Conservation (phyloP, 2,888 invertebrate species). For the Cephus runcator region DNA sequence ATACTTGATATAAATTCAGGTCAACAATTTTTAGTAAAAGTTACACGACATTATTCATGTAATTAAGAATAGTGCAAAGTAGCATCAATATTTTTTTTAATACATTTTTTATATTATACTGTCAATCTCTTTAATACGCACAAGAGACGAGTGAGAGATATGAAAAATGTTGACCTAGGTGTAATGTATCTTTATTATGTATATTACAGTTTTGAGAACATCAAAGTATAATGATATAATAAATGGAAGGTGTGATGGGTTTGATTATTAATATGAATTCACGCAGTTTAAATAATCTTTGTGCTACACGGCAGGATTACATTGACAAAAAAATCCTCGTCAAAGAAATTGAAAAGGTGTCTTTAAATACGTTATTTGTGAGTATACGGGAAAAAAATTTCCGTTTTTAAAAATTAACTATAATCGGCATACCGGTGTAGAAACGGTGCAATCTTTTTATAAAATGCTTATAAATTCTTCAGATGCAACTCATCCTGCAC, state of each 20-base stretch:
- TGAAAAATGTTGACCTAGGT: not conserved
- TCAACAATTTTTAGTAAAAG: not conserved
- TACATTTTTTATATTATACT: not conserved
- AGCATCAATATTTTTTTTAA: not conserved
- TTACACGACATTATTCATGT: not conserved
- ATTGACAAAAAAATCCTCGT: not conserved
- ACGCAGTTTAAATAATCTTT: not conserved
- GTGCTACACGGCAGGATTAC: not conserved
- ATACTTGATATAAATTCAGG: not conserved
- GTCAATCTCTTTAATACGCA: not conserved
- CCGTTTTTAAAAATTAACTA: not conserved
- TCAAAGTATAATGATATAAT: not conserved
- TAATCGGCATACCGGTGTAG: not conserved
- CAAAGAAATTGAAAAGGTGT: not conserved
- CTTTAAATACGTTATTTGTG: not conserved
- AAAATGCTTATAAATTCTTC: not conserved
- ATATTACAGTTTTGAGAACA: not conserved
- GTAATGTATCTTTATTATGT: not conserved
- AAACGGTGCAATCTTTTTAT: not conserved
- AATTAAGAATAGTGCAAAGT: not conserved
- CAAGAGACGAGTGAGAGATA: not conserved
- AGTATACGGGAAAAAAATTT: not conserved
- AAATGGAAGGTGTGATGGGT: not conserved
- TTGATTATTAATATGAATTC: not conserved
- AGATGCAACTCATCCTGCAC: not conserved